Base-by-base conservation (phyloP, 2,888 invertebrate genomes). In the Emmelina monodactyla region DNA sequence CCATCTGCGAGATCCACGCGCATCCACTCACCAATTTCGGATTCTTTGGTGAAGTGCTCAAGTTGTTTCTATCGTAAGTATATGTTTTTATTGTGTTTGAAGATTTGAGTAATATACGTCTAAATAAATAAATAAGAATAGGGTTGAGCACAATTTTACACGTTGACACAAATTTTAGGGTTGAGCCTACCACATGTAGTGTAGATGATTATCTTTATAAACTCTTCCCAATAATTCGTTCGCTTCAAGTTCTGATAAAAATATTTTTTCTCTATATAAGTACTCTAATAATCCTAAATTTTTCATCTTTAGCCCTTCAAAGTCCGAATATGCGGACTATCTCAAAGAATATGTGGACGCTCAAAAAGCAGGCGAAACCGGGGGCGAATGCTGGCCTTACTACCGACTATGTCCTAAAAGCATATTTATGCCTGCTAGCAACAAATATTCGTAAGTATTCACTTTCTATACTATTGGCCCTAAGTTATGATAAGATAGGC, bases 1-100 rank as follows among this genome's bases (percentile, higher is more conserved):
- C 92, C 1, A 92, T 93, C 41, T 93, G 93, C 52, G 93, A 93
- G 67, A 87, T 92, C 28, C 92, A 93, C 52, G 89, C 93, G 0
- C 86, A 89, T 53, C 88, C 88, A 0, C 65, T 92, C 41, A 83
- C 82, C 32, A 88, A 89, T 50, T 91, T 89, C 49, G 93, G 93
- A 3, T 83, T 93, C 33, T 62, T 92, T 29, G 93, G 93, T 0
- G 93, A 93, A 79, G 83, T 92, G 52, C 79, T 91, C 45, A 90
- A 91, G 56, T 62, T 93, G 4, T 92, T 93, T 60, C 85, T 93
- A 51, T 89, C 91, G 92, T 92, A 62, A 84, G 86, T n/a, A n/a
- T n/a, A n/a, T n/a, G n/a, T n/a, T n/a, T n/a, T n/a, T n/a, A n/a
- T n/a, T n/a, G n/a, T n/a, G n/a, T n/a, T n/a, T n/a, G n/a, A n/a